Evolutionary conservation across 2,113 vertebrate genomes (phyloP), one percentile per base, ranked within the genome.

Genomic region (Furnarius figulus): DNA sequence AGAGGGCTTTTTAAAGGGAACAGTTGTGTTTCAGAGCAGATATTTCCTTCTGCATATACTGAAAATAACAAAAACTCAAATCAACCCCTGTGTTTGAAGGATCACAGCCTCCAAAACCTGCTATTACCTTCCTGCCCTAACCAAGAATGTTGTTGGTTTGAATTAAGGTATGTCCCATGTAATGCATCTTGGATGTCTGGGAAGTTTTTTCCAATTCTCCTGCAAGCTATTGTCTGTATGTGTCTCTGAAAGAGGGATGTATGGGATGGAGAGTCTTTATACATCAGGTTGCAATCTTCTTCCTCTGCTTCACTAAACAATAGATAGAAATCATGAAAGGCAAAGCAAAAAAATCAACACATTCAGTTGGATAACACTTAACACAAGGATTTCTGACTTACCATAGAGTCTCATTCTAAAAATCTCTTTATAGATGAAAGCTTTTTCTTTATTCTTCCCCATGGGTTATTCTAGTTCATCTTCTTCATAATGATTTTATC

Each of bases 241-340:
- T 31, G 3, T 25, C 12, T 87, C 74, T 88, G 52, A 44, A 85
- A 93, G 59, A 66, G 27, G 46, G 46, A 84, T 39, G 17, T 20
- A 10, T 20, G 58, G 30, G 21, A 6, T 62, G 81, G 40, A 55
- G 39, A 62, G 19, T 22, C 58, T 78, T 59, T 78, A 67, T 17
- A 77, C 62, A 92, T 62, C 66, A 86, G 42, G 9, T 87, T 89
- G 71, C 30, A 49, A 15, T 72, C 21, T 75, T 85, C 44, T 92
- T 42, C 4, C 8, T 65, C 79, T 88, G 53, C 95, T 93, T 90
- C 85, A 75, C 81, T 94, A 95, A 97, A 83, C 27, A 87, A 35
- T 53, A 75, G 67, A 72, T 39, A 53, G 66, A 93, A 97, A 88
- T 93, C 37, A 59, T 91, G 83, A 96, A 94, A 96, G 35, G 71